Evolutionary conservation across 2,797 vertebrate species (phyloP), one percentile per base, ranked within the genome.

Genomic region (Thaleichthys pacificus): DNA sequence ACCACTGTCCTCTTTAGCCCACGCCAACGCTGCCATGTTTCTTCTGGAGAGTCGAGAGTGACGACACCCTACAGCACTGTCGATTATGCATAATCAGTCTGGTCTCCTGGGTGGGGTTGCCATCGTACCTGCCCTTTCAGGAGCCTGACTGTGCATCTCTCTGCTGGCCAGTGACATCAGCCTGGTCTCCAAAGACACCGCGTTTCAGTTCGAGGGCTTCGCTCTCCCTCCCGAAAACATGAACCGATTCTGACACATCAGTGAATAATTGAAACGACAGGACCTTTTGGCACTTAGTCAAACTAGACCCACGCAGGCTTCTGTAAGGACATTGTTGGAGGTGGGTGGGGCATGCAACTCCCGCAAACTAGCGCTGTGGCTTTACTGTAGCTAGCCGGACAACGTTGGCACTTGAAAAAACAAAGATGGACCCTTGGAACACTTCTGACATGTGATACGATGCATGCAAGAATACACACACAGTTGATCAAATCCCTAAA

Each of bases 261-360:
- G 68, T 77, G 74, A 88, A 81, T 79, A 30, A 80, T 77, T 77
- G 71, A 77, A 83, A 82, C 15, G 57, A 74, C 6, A 30, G 72
- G 61, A 84, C 84, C 75, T 90, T 92, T 94, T 93, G 92, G 91
- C 91, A 93, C 90, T 87, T 85, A 72, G 86, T 91, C 82, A 75
- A 76, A 83, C 58, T 71, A 66, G 83, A 86, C 82, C 85, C 83
- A 74, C 60, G 9, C 62, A 72, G 75, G 82, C 71, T 80, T 75
- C 79, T 68, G 81, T 9, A 60, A 82, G 78, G 80, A 88, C 76
- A 42, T 60, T 67, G 47, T 57, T 51, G 71, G 77, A 58, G 66
- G 76, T 76, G 26, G 5, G 63, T 58, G 8, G 57, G 71, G 51
- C 32, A 63, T 38, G 11, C 19, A 74, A 69, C 70, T 68, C 56